phyloP scores from a whole-genome alignment of 1,140 invertebrate species.

The Galleria mellonella region DNA sequence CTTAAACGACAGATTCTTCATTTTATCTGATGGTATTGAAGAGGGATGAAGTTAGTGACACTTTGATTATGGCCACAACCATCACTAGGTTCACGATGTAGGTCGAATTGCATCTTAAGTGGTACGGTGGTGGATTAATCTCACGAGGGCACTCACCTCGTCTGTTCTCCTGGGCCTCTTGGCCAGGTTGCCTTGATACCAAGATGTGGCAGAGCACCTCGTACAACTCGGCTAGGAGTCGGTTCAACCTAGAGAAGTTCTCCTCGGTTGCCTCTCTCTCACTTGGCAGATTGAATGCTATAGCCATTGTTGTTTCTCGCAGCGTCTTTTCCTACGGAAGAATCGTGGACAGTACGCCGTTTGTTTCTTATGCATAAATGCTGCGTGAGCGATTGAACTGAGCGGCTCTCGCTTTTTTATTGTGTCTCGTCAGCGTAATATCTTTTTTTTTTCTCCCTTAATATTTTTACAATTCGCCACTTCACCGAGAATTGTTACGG shows the following conservation, averaged over 20 bases:
- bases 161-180: conserved; percentile 57
- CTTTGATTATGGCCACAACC: conserved; percentile 69
- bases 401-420: conserved; percentile 14
- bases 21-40: conserved; percentile 72
- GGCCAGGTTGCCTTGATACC: conserved; percentile 62
- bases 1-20: conserved; percentile 58
- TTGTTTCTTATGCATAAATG: conserved; percentile 66
- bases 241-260: conserved; percentile 71
- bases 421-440: conserved; percentile 10
- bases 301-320: conserved; percentile 67
- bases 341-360: conserved; percentile 55
- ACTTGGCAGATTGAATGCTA: conserved; percentile 71
- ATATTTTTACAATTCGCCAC: not conserved
- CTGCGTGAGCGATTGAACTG: conserved; percentile 16
- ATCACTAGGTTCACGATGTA: conserved; percentile 71
- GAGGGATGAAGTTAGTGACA: conserved; percentile 65
- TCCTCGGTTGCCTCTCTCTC: conserved; percentile 70
- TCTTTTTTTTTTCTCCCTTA: not conserved
- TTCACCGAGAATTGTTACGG: conserved; percentile 18
- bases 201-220: conserved; percentile 71
- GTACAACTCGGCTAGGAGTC: conserved; percentile 68
- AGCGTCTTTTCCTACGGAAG: conserved; percentile 60
- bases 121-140: conserved; percentile 67
- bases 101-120: conserved; percentile 74
- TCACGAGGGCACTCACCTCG: conserved; percentile 70